Evolutionary conservation across 2,113 vertebrate genomes (phyloP).

Genomic region (Hippocampus mohnikei): DNA sequence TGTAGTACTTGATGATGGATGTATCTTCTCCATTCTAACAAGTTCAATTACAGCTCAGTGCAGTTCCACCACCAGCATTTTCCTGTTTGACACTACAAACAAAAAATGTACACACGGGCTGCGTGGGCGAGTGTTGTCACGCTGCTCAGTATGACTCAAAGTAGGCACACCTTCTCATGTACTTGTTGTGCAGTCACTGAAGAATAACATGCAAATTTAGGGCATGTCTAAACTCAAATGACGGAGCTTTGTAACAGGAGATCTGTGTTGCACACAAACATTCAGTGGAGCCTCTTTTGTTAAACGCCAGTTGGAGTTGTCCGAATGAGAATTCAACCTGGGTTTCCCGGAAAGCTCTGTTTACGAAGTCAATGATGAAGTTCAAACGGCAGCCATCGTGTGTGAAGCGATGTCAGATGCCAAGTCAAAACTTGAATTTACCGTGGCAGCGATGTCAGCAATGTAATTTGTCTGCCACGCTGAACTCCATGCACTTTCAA

Average conservation of each 20-base stretch:
- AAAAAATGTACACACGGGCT: not conserved
- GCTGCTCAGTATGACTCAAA: constrained; percentile 32
- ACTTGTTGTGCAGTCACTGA: not conserved
- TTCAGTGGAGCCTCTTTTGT: too few relatives aligned
- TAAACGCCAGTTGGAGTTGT: too few relatives aligned
- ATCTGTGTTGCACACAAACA: too few relatives aligned
- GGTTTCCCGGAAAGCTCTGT: too few relatives aligned
- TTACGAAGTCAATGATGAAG: too few relatives aligned
- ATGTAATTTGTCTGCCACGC: too few relatives aligned
- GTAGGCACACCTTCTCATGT: constrained; percentile 26
- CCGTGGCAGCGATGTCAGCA: too few relatives aligned
- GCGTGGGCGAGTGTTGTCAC: not conserved
- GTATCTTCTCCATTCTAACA: not conserved
- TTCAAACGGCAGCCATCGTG: too few relatives aligned
- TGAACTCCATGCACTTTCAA: too few relatives aligned
- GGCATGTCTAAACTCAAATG: constrained; percentile 13
- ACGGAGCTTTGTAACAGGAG: not conserved
- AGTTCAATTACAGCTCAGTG: not conserved
- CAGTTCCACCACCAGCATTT: not conserved
- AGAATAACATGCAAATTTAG: constrained; percentile 2
- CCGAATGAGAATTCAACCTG: too few relatives aligned
- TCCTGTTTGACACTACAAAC: not conserved
- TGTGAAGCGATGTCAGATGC: too few relatives aligned
- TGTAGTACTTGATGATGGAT: not conserved
- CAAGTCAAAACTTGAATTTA: too few relatives aligned